These are phyloP conservation scores for Anolis sagrei DNA, from an alignment of 2,113 vertebrate species.

Conservation along the genomic window DNA sequence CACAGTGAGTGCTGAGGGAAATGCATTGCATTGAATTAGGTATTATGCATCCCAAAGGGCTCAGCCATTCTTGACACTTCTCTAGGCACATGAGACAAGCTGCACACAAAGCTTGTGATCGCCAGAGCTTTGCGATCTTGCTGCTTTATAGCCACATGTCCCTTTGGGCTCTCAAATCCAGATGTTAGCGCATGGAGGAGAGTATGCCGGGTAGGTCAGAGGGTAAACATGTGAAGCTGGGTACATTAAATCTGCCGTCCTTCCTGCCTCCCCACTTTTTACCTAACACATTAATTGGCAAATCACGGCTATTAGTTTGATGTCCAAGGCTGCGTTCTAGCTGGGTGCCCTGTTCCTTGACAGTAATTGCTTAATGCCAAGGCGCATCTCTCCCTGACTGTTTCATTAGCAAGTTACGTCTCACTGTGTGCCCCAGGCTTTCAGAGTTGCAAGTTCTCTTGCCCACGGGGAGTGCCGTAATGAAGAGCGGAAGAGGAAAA, in stretches of 20 bases:
- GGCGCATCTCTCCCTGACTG: background rate
- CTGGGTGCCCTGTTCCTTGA: background rate
- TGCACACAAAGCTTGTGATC: background rate
- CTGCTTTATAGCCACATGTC: background rate
- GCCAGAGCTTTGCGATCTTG: background rate
- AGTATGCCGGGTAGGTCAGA: background rate
- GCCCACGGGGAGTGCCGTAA: background rate
- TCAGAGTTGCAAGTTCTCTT: background rate
- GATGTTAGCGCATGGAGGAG: background rate
- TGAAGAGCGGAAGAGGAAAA: conserved; percentile 9
- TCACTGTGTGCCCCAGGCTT: background rate
- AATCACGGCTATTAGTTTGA: background rate
- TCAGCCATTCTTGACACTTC: background rate
- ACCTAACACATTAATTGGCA: conserved; percentile 12
- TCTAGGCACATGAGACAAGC: background rate
- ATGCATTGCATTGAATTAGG: background rate
- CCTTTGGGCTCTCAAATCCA: background rate
- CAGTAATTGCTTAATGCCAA: conserved; percentile 31
- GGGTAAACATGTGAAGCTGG: background rate
- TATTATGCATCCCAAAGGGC: background rate
- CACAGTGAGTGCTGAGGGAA: background rate
- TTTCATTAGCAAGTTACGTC: background rate
- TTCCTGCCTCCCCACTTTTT: background rate
- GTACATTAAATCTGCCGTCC: background rate
- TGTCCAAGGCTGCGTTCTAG: background rate